phyloP scores from a whole-genome alignment of 2,113 vertebrate species.

The Myanophis thanlyinensis region DNA sequence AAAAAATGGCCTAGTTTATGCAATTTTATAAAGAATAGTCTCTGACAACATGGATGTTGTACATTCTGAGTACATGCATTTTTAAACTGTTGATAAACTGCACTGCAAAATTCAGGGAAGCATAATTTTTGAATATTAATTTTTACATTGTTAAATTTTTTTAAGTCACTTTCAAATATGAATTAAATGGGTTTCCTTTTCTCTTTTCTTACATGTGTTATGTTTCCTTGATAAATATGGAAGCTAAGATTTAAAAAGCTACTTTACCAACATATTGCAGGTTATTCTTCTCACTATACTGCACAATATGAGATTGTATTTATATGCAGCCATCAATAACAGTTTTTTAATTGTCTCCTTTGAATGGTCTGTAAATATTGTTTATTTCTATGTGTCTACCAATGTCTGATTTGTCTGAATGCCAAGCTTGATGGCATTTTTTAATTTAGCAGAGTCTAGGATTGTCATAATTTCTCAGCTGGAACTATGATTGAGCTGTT shows the following conservation, averaged over 20 bases:
- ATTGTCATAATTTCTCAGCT: background rate
- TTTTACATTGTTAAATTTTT: background rate
- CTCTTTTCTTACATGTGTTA: background rate
- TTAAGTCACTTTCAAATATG: background rate
- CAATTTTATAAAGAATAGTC: background rate
- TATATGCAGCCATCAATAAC: background rate
- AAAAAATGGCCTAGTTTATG: background rate
- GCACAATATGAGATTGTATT: background rate
- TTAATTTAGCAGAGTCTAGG: background rate
- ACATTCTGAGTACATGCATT: background rate
- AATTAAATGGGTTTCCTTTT: background rate
- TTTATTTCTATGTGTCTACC: background rate
- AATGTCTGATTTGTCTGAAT: background rate
- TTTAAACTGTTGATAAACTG: background rate
- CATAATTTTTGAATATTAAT: background rate
- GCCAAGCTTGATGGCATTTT: background rate
- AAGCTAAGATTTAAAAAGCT: background rate
- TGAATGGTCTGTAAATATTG: background rate
- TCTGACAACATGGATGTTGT: background rate
- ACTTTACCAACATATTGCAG: background rate
- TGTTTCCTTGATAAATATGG: background rate
- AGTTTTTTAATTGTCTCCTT: background rate
- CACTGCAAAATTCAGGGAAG: background rate
- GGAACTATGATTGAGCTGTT: background rate
- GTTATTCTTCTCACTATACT: background rate